Conservation (phyloP, 2,797 vertebrate species). For the Mus caroli region DNA sequence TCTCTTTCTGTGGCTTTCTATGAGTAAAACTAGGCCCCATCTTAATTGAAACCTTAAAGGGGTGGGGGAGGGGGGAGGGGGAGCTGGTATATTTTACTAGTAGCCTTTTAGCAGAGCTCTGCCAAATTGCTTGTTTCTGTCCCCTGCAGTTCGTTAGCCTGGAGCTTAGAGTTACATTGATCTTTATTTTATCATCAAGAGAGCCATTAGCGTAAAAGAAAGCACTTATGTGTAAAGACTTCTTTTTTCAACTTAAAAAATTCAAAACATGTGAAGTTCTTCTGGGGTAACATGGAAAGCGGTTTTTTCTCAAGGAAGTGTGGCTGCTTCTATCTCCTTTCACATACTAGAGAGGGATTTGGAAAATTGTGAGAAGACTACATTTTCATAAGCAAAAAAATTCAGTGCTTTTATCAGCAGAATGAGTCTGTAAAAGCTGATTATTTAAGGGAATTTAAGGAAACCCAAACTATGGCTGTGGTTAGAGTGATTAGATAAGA, state of each 20-base stretch:
- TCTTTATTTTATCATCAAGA: slow-evolving; percentile 77
- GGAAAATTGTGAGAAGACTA: slow-evolving; percentile 47
- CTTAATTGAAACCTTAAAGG: slow-evolving; percentile 82
- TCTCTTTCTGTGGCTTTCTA: slow-evolving; percentile 70
- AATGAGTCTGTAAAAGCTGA: slow-evolving; percentile 47
- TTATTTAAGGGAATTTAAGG: slow-evolving; percentile 59
- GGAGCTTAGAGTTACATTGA: slow-evolving; percentile 71
- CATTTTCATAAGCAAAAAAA: slow-evolving; percentile 66
- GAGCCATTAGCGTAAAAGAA: slow-evolving; percentile 76
- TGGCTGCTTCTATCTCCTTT: slow-evolving; percentile 57
- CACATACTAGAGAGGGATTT: slow-evolving; percentile 43
- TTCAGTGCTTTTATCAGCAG: slow-evolving; percentile 54
- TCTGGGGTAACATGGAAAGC: slow-evolving; percentile 70
- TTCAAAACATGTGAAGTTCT: slow-evolving; percentile 73
- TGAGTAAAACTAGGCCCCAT: slow-evolving; percentile 77
- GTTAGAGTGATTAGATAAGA: slow-evolving; percentile 49
- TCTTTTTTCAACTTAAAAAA: slow-evolving; percentile 71
- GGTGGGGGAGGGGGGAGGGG: slow-evolving; percentile 54
- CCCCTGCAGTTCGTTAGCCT: slow-evolving; percentile 75
- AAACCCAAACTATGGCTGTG: slow-evolving; percentile 40
- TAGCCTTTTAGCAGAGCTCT: slow-evolving; percentile 71
- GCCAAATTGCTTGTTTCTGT: slow-evolving; percentile 76
- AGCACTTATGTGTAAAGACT: slow-evolving; percentile 72
- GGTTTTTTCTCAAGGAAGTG: slow-evolving; percentile 70
- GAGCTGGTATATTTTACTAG: slow-evolving; percentile 77